A percentile compares a stretch with the other conserved stretches of the same genome.
Conservation (phyloP, 2,888 invertebrate species). For the Acleris holmiana region DNA sequence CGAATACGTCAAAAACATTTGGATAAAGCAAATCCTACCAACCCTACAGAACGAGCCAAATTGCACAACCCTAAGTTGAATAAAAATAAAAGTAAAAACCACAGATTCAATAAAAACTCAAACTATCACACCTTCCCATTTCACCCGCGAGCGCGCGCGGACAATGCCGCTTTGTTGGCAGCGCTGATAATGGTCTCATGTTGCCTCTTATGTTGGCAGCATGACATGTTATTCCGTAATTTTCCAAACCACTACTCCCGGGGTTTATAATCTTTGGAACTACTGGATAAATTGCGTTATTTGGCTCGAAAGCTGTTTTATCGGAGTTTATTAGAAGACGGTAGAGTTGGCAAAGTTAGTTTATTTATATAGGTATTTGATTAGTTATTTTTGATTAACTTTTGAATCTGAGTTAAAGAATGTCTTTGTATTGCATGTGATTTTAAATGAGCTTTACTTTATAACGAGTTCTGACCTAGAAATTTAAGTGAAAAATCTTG, state of each 20-base stretch:
- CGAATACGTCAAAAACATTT: not conserved
- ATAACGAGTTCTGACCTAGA: no score
- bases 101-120: constrained; percentile 37
- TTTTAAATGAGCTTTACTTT: no score
- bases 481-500: no score
- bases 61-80: constrained; percentile 20
- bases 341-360: not conserved
- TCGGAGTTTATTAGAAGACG: not conserved
- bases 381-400: not conserved
- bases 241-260: constrained; percentile 67
- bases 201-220: constrained; percentile 33
- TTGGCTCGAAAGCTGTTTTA: constrained; percentile 15
- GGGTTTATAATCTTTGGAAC: constrained; percentile 28
- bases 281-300: constrained; percentile 21
- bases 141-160: constrained; percentile 52
- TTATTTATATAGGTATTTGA: constrained; percentile 5
- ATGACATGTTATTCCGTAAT: constrained; percentile 65
- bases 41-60: not conserved
- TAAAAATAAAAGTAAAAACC: constrained; percentile 21
- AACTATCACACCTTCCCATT: constrained; percentile 35
- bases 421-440: no score
- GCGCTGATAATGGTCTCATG: constrained; percentile 31
- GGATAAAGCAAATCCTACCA: not conserved
- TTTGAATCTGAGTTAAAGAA: no score
- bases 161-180: constrained; percentile 60